Conservation (phyloP, 2,888 invertebrate genomes). For the Linyphia triangularis region DNA sequence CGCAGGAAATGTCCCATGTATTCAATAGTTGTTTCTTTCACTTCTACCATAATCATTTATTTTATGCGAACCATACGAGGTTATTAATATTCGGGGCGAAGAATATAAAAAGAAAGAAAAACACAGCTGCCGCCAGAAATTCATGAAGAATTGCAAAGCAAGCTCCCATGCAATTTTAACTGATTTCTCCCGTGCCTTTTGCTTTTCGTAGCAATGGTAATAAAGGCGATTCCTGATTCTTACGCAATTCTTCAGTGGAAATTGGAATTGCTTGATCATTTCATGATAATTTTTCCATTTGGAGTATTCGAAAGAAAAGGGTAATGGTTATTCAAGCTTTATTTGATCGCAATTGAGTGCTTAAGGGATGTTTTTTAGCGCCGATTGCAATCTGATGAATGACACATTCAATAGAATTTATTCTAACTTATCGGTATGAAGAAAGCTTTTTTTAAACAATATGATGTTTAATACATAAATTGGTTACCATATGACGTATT, state of each 20-base stretch:
- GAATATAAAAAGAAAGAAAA: conserved; percentile 19
- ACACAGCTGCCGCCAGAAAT: conserved; percentile 41
- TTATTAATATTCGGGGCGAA: conserved; percentile 68
- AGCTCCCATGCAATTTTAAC: conserved; percentile 40
- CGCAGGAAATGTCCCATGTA: conserved; percentile 65
- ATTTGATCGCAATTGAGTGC: conserved; percentile 1
- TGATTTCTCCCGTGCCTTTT: conserved; percentile 19
- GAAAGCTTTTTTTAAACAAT: no score
- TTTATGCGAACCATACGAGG: conserved; percentile 64
- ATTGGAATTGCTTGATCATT: conserved; percentile 13
- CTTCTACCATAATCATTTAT: conserved; percentile 72
- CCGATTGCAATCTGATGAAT: no score
- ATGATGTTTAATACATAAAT: no score
- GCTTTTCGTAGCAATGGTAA: conserved; percentile 9
- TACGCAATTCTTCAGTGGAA: conserved; percentile 3
- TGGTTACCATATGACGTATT: no score
- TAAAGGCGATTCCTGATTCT: conserved; percentile 38
- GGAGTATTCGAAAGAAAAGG: neutral
- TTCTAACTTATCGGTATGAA: no score
- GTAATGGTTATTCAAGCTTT: conserved; percentile 2
- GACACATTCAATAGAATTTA: no score
- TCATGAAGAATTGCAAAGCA: conserved; percentile 29
- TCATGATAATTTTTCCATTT: neutral
- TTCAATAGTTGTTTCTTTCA: conserved; percentile 72
- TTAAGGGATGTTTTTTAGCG: neutral